These are phyloP conservation scores for Odontophorus gujanensis DNA, from an alignment of 2,113 vertebrate genomes.

Conservation along the genomic window DNA sequence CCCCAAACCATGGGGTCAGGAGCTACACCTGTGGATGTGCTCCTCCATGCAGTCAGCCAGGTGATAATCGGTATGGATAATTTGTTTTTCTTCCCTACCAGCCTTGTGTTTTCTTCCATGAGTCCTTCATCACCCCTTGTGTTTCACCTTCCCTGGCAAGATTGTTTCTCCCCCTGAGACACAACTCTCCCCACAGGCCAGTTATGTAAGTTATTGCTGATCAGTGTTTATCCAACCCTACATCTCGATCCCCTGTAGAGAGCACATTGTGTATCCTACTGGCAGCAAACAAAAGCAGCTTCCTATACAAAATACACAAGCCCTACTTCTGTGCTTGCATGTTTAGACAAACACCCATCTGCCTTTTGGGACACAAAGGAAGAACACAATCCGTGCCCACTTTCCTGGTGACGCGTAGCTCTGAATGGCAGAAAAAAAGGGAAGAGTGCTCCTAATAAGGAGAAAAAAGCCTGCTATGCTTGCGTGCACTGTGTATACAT, in stretches of 20 bases:
- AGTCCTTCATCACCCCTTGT: neutral
- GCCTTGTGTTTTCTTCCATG: constrained; percentile 39
- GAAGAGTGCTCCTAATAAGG: neutral
- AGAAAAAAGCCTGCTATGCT: neutral
- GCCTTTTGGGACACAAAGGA: neutral
- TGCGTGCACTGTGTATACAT: neutral
- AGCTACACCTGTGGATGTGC: neutral
- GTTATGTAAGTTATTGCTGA: constrained; percentile 59
- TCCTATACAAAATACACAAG: constrained; percentile 62
- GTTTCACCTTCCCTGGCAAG: constrained; percentile 61
- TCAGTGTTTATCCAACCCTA: constrained; percentile 58
- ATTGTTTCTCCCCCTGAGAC: constrained; percentile 43
- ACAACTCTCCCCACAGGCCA: constrained; percentile 12
- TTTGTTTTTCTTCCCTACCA: neutral
- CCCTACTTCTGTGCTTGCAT: neutral
- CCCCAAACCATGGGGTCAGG: neutral
- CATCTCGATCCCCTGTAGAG: constrained; percentile 54
- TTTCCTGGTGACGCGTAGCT: neutral
- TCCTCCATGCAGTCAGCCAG: neutral
- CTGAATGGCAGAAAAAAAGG: accelerated
- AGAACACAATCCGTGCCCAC: neutral
- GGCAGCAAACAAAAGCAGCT: constrained; percentile 60
- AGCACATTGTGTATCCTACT: constrained; percentile 54
- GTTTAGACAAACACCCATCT: constrained; percentile 56
- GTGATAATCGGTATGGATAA: neutral